Evolutionary conservation across 2,797 vertebrate genomes (phyloP).

Genomic region (Benthosema pterotum): DNA sequence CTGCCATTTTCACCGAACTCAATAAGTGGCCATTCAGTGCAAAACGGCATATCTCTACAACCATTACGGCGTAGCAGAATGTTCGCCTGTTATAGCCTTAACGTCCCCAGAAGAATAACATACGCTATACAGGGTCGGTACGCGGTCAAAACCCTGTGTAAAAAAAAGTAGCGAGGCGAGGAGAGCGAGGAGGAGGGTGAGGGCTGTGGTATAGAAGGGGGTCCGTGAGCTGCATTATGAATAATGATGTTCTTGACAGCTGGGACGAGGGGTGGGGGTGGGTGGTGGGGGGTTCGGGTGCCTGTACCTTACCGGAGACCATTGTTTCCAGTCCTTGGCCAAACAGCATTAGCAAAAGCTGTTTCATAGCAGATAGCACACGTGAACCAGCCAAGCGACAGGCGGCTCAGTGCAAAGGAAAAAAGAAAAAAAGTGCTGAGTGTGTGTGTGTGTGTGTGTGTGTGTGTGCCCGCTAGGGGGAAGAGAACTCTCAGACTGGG

Average conservation of each 20-base stretch:
- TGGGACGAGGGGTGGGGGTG: constrained; percentile 45
- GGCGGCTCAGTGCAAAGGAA: constrained; percentile 45
- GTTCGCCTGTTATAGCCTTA: too few relatives aligned
- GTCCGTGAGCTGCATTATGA: constrained; percentile 26
- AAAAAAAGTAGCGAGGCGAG: too few relatives aligned
- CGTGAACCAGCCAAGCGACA: constrained; percentile 62
- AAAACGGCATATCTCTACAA: too few relatives aligned
- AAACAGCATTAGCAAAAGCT: constrained; percentile 72
- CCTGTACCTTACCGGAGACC: constrained; percentile 50
- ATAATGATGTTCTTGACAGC: constrained; percentile 42
- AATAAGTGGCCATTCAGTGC: too few relatives aligned
- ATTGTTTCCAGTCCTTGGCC: constrained; percentile 72
- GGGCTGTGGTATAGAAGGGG: constrained; percentile 24
- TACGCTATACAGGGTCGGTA: too few relatives aligned
- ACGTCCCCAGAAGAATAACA: too few relatives aligned
- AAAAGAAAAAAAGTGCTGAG: constrained; percentile 60
- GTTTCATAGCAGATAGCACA: constrained; percentile 68
- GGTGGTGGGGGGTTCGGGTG: too few relatives aligned
- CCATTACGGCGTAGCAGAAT: too few relatives aligned
- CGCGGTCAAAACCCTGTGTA: too few relatives aligned
- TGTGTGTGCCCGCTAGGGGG: constrained; percentile 11
- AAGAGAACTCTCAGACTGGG: constrained; percentile 59
- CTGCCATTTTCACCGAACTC: too few relatives aligned
- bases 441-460: constrained; percentile 24
- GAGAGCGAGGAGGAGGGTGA: too few relatives aligned